Conservation (phyloP, 2,797 vertebrate genomes). For the Thunnus albacares region DNA sequence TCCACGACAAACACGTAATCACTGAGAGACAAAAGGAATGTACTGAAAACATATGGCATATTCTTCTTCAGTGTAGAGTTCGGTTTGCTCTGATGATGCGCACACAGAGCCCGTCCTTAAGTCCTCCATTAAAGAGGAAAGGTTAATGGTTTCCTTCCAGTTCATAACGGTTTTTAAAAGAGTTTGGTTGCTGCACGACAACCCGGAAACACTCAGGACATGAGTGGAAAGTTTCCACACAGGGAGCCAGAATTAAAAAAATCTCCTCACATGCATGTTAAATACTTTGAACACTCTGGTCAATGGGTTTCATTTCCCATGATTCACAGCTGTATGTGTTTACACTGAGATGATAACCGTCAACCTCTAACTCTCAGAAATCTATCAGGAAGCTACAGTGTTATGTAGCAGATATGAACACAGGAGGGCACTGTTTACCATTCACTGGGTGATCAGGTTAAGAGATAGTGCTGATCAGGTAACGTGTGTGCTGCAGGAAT, state of each 20-base stretch:
- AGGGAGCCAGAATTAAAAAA: not conserved
- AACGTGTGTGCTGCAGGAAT: slow-evolving; percentile 53
- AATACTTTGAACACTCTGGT: slow-evolving; percentile 19
- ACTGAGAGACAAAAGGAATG: slow-evolving; percentile 73
- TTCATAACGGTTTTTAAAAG: slow-evolving; percentile 11
- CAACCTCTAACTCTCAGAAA: not conserved
- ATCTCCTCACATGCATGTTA: not conserved
- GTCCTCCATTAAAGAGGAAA: slow-evolving; percentile 3
- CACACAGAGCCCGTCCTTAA: slow-evolving; percentile 18
- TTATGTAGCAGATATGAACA: slow-evolving; percentile 46
- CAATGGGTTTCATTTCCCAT: not conserved
- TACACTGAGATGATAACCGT: slow-evolving; percentile 3
- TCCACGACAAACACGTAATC: slow-evolving; percentile 31
- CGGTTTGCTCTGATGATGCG: slow-evolving; percentile 23
- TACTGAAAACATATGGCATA: slow-evolving; percentile 60
- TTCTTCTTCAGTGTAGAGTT: slow-evolving; percentile 44
- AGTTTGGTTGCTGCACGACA: not conserved
- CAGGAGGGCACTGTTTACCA: slow-evolving; percentile 59
- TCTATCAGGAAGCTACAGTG: slow-evolving; percentile 32
- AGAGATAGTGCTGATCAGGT: slow-evolving; percentile 34
- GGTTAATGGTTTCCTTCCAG: not conserved
- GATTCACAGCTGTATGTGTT: slow-evolving; percentile 15
- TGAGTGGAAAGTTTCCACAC: not conserved
- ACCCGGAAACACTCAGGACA: too few relatives aligned
- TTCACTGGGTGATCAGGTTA: slow-evolving; percentile 38